Percentiles rank a stretch among this genome's conserved stretches.
Evolutionary conservation across 2,888 invertebrate species (phyloP).

Genomic region (Xylota segnis): DNA sequence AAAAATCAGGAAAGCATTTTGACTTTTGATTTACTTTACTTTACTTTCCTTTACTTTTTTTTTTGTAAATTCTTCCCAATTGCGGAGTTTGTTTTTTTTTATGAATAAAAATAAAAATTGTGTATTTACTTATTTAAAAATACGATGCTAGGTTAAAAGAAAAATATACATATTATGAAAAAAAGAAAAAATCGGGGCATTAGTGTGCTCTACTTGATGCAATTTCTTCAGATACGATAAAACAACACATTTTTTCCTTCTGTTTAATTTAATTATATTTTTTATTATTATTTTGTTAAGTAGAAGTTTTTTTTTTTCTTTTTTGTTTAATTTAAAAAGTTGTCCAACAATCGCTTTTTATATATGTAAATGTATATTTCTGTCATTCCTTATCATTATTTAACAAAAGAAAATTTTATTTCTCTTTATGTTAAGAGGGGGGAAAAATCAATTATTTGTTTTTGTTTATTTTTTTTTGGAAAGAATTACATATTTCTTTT

Average conservation of each 20-base stretch:
- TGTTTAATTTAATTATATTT: constrained; percentile 41
- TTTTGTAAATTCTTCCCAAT: constrained; percentile 38
- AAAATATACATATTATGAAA: neutral
- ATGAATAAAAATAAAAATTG: constrained; percentile 40
- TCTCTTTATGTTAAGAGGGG: constrained; percentile 33
- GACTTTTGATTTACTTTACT: constrained; percentile 49
- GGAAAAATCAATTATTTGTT: constrained; percentile 26
- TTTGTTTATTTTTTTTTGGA: constrained; percentile 27
- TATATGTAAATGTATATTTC: constrained; percentile 55
- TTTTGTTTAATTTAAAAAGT: constrained; percentile 43
- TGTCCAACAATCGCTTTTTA: constrained; percentile 54
- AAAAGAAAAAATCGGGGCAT: constrained; percentile 37
- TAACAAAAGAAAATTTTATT: constrained; percentile 35
- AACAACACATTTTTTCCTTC: constrained; percentile 58
- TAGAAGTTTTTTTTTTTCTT: constrained; percentile 51
- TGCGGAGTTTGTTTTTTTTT: constrained; percentile 35
- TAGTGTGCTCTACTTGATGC: constrained; percentile 55
- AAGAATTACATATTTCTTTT: constrained; percentile 29
- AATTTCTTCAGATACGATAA: constrained; percentile 61
- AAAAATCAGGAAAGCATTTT: constrained; percentile 62
- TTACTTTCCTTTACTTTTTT: constrained; percentile 6
- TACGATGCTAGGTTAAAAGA: constrained; percentile 49
- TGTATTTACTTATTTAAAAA: constrained; percentile 60
- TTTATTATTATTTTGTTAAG: constrained; percentile 55
- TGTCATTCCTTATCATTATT: constrained; percentile 65